Conservation (phyloP, 2,113 vertebrate genomes). For the Hippocampus guttulatus region DNA sequence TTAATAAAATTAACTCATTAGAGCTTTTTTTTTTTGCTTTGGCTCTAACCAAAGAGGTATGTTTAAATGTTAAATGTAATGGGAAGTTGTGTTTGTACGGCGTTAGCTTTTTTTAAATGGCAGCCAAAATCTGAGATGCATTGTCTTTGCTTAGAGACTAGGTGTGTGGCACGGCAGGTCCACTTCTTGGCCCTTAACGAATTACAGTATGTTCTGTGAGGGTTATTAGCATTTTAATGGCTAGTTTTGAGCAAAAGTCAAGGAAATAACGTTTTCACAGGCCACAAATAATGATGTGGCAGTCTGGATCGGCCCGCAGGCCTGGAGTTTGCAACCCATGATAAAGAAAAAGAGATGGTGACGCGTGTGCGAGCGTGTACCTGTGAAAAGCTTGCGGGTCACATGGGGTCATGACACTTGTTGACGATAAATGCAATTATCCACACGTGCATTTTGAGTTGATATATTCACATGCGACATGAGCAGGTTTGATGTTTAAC, state of each 20-base stretch:
- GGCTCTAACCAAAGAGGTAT: not conserved
- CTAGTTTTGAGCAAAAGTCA: not conserved
- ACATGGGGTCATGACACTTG: slow-evolving; percentile 20
- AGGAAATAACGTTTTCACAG: not conserved
- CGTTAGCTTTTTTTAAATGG: not conserved
- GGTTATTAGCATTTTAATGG: not conserved
- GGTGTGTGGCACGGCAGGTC: not conserved
- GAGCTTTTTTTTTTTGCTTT: not conserved
- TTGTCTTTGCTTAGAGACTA: not conserved
- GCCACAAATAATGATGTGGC: not conserved
- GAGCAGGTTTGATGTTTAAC: not conserved
- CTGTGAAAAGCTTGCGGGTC: not conserved
- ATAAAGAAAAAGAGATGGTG: not conserved
- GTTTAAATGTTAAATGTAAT: not conserved
- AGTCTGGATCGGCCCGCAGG: not conserved
- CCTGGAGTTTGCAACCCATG: not conserved
- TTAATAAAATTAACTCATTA: too few relatives aligned
- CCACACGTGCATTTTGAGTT: not conserved
- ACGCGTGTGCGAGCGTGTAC: not conserved
- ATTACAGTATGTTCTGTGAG: not conserved
- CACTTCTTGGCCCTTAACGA: not conserved
- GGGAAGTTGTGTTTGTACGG: not conserved
- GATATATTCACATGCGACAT: not conserved
- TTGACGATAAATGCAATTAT: slow-evolving; percentile 12
- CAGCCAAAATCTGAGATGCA: not conserved